Base-by-base conservation (phyloP, 2,888 invertebrate species). In the Cephus pulcher region DNA sequence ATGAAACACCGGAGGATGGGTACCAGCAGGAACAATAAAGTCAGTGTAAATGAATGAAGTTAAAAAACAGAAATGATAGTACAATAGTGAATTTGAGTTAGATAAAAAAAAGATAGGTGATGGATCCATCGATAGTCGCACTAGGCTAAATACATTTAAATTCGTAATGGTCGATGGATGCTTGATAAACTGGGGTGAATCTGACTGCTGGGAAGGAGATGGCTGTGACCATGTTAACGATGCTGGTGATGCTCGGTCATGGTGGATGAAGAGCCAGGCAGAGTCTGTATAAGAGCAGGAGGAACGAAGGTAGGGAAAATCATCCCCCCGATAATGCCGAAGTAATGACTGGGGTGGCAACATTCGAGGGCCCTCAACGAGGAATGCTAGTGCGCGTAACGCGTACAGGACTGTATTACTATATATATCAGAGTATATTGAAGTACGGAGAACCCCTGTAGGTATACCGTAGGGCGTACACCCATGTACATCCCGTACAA, bases 341-440 rank as follows among this genome's bases (percentile, higher is more conserved):
- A 89, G 88, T 90, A 90, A 90, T 90, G 90, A 90, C 88, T 87
- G 87, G 90, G 90, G 90, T 88, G 89, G 89, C 84, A 87, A 88
- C 87, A 86, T 88, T 90, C 86, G 87, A 90, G 89, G 83, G 86
- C 88, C 86, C 89, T 89, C 86, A 69, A 82, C 71, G 77, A 79
- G 77, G 75, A 15, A 74, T 75, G 71, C 30, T 74, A 69, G 37
- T 78, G 75, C 77, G 75, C 70, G 78, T 76, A 76, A 30, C 70
- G 0, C 70, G 70, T 33, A 33, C 70, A 15, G 30, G 70, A 30
- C 30, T 70, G 34, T 78, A 34, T 40, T 15, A 40, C 40, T 40
- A 4, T 15, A 40, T 40, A 11, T 34, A 11, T 35, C 30, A 23
- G 34, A 68, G 73, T 68, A n/a, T 35, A 73, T 71, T 56, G 35